phyloP scores from a whole-genome alignment of 1,140 invertebrate genomes.

The Aphis gossypii region DNA sequence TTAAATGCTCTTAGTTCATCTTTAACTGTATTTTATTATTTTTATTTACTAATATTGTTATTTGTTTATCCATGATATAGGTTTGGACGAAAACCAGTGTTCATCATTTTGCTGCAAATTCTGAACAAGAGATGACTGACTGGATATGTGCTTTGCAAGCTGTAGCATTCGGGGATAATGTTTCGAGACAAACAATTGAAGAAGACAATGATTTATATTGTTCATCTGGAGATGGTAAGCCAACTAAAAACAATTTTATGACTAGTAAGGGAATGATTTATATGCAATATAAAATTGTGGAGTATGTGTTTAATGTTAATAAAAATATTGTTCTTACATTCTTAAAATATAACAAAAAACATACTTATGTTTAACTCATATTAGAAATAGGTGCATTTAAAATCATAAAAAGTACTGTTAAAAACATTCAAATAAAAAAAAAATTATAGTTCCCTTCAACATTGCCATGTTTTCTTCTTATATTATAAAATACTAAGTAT shows the following conservation, averaged over 20 bases:
- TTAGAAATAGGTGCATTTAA: no score
- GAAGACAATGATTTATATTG: constrained; percentile 89
- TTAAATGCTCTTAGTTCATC: not conserved
- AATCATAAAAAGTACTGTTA: no score
- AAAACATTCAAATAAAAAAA: no score
- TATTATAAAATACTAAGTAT: no score
- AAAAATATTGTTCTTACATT: not conserved
- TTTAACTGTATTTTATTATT: not conserved
- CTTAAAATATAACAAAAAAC: not conserved
- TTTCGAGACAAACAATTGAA: constrained; percentile 73
- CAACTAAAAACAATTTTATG: not conserved
- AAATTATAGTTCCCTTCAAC: no score
- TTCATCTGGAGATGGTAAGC: constrained; percentile 74
- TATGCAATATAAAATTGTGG: not conserved
- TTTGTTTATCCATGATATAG: constrained; percentile 62
- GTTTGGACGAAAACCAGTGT: constrained; percentile 76
- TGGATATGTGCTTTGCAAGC: constrained; percentile 81
- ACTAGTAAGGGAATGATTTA: no score
- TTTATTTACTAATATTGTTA: not conserved
- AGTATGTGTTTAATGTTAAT: not conserved
- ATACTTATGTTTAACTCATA: no score
- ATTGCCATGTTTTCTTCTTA: no score
- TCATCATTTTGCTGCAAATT: constrained; percentile 75
- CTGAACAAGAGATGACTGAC: constrained; percentile 75
- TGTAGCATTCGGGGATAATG: constrained; percentile 80